Evolutionary conservation across 2,113 vertebrate genomes (phyloP).

Genomic region (Neolamprologus falcicula): DNA sequence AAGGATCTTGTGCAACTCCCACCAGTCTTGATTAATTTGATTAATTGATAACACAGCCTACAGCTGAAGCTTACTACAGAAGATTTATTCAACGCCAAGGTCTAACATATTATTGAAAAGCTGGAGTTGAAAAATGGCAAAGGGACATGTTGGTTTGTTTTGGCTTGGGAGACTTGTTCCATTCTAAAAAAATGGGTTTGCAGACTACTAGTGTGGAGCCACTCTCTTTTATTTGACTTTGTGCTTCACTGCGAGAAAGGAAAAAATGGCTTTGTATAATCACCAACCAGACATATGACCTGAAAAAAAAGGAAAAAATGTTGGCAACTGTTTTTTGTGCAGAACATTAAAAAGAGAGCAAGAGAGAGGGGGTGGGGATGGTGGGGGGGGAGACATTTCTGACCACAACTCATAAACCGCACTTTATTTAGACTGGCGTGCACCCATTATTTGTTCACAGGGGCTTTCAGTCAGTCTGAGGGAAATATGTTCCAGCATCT

Average conservation of each 20-base stretch:
- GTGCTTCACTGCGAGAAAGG: conserved; percentile 80
- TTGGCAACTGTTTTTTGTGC: conserved; percentile 83
- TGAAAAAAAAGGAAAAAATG: conserved; percentile 58
- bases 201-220: conserved; percentile 75
- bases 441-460: conserved; percentile 94
- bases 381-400: conserved; percentile 85
- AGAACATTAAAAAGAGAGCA: conserved; percentile 83
- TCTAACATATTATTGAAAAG: conserved; percentile 62
- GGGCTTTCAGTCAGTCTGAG: conserved; percentile 93
- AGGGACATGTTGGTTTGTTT: conserved; percentile 69
- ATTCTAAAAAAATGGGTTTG: conserved; percentile 58
- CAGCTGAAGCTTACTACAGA: conserved; percentile 14
- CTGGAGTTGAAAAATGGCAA: conserved; percentile 66
- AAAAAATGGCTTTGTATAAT: conserved; percentile 88
- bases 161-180: conserved; percentile 67
- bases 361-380: conserved; percentile 46
- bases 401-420: conserved; percentile 93
- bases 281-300: conserved; percentile 77
- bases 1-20: not conserved
- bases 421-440: conserved; percentile 93
- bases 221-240: conserved; percentile 81
- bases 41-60: conserved; percentile 52
- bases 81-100: conserved; percentile 57
- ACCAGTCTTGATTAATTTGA: conserved; percentile 34
- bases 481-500: conserved; percentile 87